These are phyloP conservation scores for Acleris laterana DNA, from an alignment of 2,888 invertebrate genomes.

Conservation along the genomic window DNA sequence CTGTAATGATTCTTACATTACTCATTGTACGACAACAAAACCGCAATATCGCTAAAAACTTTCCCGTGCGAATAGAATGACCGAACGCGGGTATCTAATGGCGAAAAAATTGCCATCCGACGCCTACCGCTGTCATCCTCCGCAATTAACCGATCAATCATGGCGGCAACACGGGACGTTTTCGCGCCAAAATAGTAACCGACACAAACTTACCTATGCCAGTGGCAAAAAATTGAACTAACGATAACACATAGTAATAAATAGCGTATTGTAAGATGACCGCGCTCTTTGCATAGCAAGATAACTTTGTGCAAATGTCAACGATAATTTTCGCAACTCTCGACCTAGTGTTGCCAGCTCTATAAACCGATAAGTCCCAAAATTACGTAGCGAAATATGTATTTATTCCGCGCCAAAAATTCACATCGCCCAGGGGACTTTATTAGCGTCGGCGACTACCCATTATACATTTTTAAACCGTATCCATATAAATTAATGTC, in stretches of 20 bases:
- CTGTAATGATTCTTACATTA: conserved; percentile 10
- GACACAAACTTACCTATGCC: conserved; percentile 15
- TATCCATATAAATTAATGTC: conserved; percentile 85
- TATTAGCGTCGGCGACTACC: conserved; percentile 76
- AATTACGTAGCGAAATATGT: conserved; percentile 35
- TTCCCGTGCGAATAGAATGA: conserved; percentile 38
- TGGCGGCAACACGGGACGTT: conserved; percentile 42
- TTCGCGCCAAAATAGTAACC: conserved; percentile 42
- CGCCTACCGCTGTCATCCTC: conserved; percentile 50
- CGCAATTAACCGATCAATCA: conserved; percentile 69
- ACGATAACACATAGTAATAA: neutral
- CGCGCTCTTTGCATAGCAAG: neutral
- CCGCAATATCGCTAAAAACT: conserved; percentile 36
- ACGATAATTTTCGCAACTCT: conserved; percentile 3
- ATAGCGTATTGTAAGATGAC: neutral
- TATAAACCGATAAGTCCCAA: conserved; percentile 29
- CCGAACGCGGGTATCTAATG: conserved; percentile 47
- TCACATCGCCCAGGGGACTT: conserved; percentile 68
- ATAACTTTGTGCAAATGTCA: conserved; percentile 9
- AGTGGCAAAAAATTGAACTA: conserved; percentile 13
- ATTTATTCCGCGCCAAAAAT: conserved; percentile 54
- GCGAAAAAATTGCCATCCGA: conserved; percentile 54
- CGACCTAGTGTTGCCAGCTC: conserved; percentile 35
- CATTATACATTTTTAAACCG: conserved; percentile 84
- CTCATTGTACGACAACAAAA: conserved; percentile 32